These are phyloP conservation scores for Lepidothrix coronata DNA, from an alignment of 2,113 vertebrate species.

Conservation along the genomic window DNA sequence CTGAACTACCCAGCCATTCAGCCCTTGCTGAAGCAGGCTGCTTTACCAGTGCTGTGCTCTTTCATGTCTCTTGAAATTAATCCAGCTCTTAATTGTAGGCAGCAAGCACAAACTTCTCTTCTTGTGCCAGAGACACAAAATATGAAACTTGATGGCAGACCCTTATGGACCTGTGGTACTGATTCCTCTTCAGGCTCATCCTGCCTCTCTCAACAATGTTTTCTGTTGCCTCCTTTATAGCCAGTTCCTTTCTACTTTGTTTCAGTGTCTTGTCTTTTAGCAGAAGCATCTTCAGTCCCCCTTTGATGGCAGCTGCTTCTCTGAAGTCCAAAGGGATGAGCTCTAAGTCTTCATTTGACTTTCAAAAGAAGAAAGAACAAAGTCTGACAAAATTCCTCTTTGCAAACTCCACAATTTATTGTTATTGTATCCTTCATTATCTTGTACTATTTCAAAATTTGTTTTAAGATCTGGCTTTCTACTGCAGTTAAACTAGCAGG, in stretches of 20 bases:
- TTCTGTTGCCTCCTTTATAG: not conserved
- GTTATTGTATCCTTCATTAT: not conserved
- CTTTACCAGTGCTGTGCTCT: not conserved
- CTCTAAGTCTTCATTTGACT: not conserved
- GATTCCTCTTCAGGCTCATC: not conserved
- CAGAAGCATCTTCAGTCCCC: not conserved
- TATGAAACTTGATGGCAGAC: not conserved
- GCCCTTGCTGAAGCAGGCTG: not conserved
- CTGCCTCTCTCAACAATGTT: not conserved
- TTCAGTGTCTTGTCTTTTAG: not conserved
- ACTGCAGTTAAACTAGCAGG: not conserved
- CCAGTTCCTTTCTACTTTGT: not conserved
- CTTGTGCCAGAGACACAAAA: not conserved
- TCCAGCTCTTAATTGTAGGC: not conserved
- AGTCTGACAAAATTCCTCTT: not conserved
- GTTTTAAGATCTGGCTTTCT: not conserved
- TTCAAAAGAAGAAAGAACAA: slow-evolving; percentile 21
- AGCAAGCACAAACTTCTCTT: not conserved
- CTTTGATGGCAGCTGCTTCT: slow-evolving; percentile 9
- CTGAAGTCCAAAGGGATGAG: slow-evolving; percentile 22
- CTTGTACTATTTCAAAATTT: not conserved
- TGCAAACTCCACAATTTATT: not conserved
- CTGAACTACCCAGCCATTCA: not conserved
- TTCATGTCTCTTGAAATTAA: not conserved
- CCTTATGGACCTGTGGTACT: not conserved